Percentiles rank a stretch among this genome's conserved stretches.
Evolutionary conservation across 1,140 invertebrate genomes (phyloP).

Genomic region (Drosophila nannoptera): DNA sequence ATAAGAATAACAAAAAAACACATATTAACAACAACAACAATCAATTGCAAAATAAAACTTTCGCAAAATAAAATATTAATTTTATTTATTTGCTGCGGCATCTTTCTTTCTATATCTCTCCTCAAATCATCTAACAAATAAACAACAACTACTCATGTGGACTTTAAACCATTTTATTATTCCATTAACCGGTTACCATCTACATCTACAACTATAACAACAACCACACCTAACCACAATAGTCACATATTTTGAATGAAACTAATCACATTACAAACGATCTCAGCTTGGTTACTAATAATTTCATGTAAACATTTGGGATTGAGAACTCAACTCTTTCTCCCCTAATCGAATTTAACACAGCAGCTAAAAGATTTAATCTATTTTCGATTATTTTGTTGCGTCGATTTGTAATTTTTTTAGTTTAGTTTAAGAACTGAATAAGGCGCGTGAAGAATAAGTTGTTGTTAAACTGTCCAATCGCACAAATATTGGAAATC

Average conservation of each 20-base stretch:
- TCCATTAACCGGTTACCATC: conserved; percentile 48
- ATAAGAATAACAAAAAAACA: conserved; percentile 47
- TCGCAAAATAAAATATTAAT: conserved; percentile 63
- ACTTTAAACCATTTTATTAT: conserved; percentile 48
- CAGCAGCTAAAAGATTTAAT: conserved; percentile 4
- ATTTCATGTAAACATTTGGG: conserved; percentile 72
- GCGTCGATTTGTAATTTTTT: conserved; percentile 8
- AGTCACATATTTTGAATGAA: conserved; percentile 70
- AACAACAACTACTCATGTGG: conserved; percentile 55
- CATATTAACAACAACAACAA: conserved; percentile 40
- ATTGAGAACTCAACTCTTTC: conserved; percentile 8
- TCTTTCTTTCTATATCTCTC: conserved; percentile 70
- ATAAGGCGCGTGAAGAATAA: neutral
- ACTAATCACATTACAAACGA: conserved; percentile 73
- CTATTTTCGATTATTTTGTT: conserved; percentile 10
- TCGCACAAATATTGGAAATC: conserved; percentile 17
- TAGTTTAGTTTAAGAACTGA: neutral
- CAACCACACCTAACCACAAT: conserved; percentile 18
- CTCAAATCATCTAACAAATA: conserved; percentile 56
- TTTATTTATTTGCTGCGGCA: conserved; percentile 70
- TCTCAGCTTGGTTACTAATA: conserved; percentile 75
- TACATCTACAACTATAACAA: conserved; percentile 20
- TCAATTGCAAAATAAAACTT: conserved; percentile 48
- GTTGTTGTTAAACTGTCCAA: conserved; percentile 33
- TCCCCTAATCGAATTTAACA: conserved; percentile 1